phyloP scores from a whole-genome alignment of 2,888 invertebrate species.

The Synergus umbraculus region DNA sequence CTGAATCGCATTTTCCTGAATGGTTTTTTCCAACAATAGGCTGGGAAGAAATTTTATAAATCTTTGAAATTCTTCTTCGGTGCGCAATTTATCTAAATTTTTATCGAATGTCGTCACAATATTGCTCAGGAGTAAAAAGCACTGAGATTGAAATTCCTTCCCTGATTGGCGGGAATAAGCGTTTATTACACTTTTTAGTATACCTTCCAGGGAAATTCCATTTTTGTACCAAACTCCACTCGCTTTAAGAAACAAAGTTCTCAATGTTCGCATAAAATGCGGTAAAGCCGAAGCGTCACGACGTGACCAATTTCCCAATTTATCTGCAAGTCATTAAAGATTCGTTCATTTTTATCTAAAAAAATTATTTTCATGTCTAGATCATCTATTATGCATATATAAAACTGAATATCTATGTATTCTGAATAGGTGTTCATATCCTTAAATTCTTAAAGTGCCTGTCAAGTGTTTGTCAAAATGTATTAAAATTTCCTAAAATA shows the following conservation, averaged over 20 bases:
- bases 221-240: conserved; percentile 69
- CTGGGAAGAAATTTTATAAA: conserved; percentile 68
- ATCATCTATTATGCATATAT: too few relatives aligned
- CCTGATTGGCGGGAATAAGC: conserved; percentile 60
- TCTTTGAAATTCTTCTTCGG: conserved; percentile 66
- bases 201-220: conserved; percentile 61
- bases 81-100: conserved; percentile 71
- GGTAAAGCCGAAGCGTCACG: conserved; percentile 57
- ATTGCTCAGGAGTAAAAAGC: conserved; percentile 78
- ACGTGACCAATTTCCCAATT: conserved; percentile 63
- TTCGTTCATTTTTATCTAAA: conserved; percentile 51
- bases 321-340: conserved; percentile 58
- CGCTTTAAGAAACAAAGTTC: conserved; percentile 66
- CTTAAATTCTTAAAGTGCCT: too few relatives aligned
- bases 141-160: conserved; percentile 69
- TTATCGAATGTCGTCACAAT: conserved; percentile 71
- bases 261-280: conserved; percentile 63
- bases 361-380: background rate
- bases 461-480: too few relatives aligned
- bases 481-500: too few relatives aligned
- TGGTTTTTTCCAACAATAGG: conserved; percentile 64
- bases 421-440: too few relatives aligned
- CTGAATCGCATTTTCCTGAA: conserved; percentile 68
- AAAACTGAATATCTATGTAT: too few relatives aligned
- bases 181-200: conserved; percentile 61